These are phyloP conservation scores for Epicampocera succincta DNA, from an alignment of 2,888 invertebrate genomes.

Conservation along the genomic window DNA sequence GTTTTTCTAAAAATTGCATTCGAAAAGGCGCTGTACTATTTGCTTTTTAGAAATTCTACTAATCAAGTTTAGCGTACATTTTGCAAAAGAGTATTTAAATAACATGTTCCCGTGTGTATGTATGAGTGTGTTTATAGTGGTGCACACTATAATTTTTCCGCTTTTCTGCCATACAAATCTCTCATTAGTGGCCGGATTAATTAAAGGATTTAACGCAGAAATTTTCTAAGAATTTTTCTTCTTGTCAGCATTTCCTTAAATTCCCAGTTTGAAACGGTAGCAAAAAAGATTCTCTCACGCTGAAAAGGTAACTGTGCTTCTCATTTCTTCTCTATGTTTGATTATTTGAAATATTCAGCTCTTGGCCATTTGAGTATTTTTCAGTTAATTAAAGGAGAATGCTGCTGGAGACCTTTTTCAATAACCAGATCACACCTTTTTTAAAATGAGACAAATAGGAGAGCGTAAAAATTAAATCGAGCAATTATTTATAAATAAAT, in stretches of 20 bases:
- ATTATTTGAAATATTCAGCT: slow-evolving; percentile 58
- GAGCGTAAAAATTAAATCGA: slow-evolving; percentile 17
- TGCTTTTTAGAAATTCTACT: too few species aligned
- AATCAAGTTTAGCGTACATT: too few species aligned
- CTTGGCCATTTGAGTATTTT: slow-evolving; percentile 48
- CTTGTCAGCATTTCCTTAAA: slow-evolving; percentile 23
- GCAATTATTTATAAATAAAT: slow-evolving; percentile 50
- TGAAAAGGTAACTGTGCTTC: not conserved
- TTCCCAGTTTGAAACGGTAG: not conserved
- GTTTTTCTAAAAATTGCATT: too few species aligned
- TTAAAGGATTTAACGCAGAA: slow-evolving; percentile 35
- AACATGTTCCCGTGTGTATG: too few species aligned
- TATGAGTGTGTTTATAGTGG: too few species aligned
- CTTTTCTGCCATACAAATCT: not conserved
- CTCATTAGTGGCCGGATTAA: slow-evolving; percentile 39
- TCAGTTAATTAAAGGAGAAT: slow-evolving; percentile 56
- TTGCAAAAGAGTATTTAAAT: too few species aligned
- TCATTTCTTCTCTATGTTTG: not conserved
- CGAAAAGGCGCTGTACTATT: too few species aligned
- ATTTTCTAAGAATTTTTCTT: slow-evolving; percentile 10
- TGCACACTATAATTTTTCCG: too few species aligned
- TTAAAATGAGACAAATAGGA: slow-evolving; percentile 25
- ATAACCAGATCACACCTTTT: slow-evolving; percentile 68
- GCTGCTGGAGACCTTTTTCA: slow-evolving; percentile 56
- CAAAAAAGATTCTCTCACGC: slow-evolving; percentile 39